Conservation (phyloP, 1,140 invertebrate species). For the Drosophila cardini region DNA sequence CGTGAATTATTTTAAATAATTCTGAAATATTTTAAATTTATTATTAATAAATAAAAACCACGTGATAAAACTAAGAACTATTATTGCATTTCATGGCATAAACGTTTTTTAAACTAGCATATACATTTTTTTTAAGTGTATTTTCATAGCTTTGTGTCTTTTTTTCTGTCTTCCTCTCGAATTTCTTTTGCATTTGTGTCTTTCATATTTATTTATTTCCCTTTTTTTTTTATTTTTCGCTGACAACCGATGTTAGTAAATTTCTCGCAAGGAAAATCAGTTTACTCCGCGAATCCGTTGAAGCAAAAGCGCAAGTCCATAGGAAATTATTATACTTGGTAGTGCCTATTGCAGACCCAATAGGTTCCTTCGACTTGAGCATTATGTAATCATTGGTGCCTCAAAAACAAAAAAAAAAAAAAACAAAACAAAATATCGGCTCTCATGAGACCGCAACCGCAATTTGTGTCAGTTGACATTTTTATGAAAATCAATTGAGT, state of each 20-base stretch:
- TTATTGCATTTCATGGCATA: too few species aligned
- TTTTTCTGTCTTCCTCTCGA: too few species aligned
- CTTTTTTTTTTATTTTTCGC: slow-evolving; percentile 14
- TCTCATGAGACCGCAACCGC: not conserved
- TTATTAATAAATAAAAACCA: too few species aligned
- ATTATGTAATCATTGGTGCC: slow-evolving; percentile 22
- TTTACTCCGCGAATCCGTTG: slow-evolving; percentile 61
- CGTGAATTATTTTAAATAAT: too few species aligned
- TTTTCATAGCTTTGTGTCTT: not conserved
- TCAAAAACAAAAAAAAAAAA: not conserved
- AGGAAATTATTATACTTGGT: not conserved
- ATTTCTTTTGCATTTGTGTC: slow-evolving; percentile 19
- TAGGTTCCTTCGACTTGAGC: not conserved
- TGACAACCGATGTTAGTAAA: slow-evolving; percentile 24
- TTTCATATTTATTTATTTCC: slow-evolving; percentile 20
- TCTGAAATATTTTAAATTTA: too few species aligned
- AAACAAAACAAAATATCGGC: not conserved
- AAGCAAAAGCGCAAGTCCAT: slow-evolving; percentile 22
- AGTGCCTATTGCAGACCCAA: not conserved
- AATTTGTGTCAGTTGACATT: slow-evolving; percentile 24
- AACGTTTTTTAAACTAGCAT: too few species aligned
- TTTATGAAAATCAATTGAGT: slow-evolving; percentile 61
- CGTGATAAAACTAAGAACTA: too few species aligned
- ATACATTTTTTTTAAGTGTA: not conserved
- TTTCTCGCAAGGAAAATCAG: slow-evolving; percentile 54